Evolutionary conservation across 2,797 vertebrate species (phyloP).

Genomic region (Nyctalus aviator): DNA sequence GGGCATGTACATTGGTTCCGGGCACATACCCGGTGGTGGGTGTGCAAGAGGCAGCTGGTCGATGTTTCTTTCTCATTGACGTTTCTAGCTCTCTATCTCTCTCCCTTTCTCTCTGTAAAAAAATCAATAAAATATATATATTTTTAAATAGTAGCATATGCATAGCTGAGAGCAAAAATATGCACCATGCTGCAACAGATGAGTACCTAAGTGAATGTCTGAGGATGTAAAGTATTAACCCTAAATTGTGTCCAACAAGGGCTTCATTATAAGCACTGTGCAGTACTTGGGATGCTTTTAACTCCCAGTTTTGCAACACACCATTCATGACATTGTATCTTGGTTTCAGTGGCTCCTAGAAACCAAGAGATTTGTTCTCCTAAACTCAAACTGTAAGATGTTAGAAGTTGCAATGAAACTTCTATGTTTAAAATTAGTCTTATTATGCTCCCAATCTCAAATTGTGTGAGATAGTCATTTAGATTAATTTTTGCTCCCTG

Average conservation of each 20-base stretch:
- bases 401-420: background rate
- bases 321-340: slow-evolving; percentile 64
- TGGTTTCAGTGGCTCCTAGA: slow-evolving; percentile 54
- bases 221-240: background rate
- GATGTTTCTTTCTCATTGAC: too few relatives aligned
- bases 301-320: slow-evolving; percentile 48
- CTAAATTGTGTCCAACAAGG: background rate
- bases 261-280: background rate
- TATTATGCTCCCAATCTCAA: slow-evolving; percentile 46
- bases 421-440: slow-evolving; percentile 2
- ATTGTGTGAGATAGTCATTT: slow-evolving; percentile 28
- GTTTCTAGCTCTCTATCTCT: too few relatives aligned
- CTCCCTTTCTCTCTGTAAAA: too few relatives aligned
- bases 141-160: background rate
- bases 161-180: background rate
- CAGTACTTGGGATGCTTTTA: background rate
- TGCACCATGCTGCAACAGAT: background rate
- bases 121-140: too few relatives aligned
- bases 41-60: too few relatives aligned
- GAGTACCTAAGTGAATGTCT: background rate
- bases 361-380: slow-evolving; percentile 60
- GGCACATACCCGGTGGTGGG: too few relatives aligned
- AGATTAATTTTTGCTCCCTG: slow-evolving; percentile 33
- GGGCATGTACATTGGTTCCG: too few relatives aligned
- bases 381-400: slow-evolving; percentile 63